Evolutionary conservation across 2,888 invertebrate genomes (phyloP).

Genomic region (Hemaris fuciformis): DNA sequence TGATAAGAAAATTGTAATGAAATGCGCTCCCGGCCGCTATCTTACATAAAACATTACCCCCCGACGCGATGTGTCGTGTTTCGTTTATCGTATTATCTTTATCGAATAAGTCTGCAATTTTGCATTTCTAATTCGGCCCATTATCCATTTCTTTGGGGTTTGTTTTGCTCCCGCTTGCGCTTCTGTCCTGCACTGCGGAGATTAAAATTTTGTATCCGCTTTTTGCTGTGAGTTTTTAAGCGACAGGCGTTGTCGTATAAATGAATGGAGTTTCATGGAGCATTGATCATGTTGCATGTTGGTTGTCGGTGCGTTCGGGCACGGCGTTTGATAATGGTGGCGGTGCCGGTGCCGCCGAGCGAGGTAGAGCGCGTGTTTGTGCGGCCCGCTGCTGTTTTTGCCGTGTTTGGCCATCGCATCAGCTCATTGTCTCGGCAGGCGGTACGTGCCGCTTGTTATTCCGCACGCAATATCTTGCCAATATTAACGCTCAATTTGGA

Average conservation of each 20-base stretch:
- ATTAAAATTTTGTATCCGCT: conserved; percentile 45
- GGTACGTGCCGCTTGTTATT: conserved; percentile 39
- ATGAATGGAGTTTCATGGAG: conserved; percentile 53
- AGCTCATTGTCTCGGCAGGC: conserved; percentile 48
- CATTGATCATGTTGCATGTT: conserved; percentile 69
- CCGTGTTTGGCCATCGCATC: conserved; percentile 27
- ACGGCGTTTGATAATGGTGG: neutral
- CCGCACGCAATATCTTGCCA: conserved; percentile 25
- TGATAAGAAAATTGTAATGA: conserved; percentile 58
- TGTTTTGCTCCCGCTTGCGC: conserved; percentile 31
- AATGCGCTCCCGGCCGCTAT: conserved; percentile 44
- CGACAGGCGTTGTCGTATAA: conserved; percentile 53
- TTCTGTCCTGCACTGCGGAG: conserved; percentile 36
- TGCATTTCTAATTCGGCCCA: conserved; percentile 60
- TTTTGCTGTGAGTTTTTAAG: conserved; percentile 44
- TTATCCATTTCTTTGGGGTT: conserved; percentile 42
- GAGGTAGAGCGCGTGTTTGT: conserved; percentile 43
- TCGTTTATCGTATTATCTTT: conserved; percentile 69
- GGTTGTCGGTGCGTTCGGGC: conserved; percentile 18
- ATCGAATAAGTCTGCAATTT: conserved; percentile 50
- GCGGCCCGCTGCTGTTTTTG: conserved; percentile 40
- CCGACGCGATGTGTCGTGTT: conserved; percentile 62
- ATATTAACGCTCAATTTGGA: conserved; percentile 49
- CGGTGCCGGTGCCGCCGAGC: conserved; percentile 19
- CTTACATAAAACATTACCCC: conserved; percentile 74